These are phyloP conservation scores for Apotomis betuletana DNA, from an alignment of 2,888 invertebrate genomes.

Conservation along the genomic window DNA sequence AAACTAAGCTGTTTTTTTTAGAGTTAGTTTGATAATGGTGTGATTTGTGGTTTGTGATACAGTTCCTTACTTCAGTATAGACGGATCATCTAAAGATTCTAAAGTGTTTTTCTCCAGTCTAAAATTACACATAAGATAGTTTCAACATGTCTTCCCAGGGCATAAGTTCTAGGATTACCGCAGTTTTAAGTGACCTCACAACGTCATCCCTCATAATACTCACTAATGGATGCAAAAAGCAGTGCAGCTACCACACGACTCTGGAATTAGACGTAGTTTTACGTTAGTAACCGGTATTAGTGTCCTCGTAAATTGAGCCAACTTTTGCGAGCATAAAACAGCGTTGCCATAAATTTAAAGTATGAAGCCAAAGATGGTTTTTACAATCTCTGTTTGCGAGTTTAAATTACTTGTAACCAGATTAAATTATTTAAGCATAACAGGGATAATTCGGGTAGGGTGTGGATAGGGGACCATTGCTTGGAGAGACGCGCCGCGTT, in stretches of 20 bases:
- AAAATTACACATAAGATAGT: neutral
- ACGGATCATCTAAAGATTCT: too few species aligned
- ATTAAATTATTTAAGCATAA: neutral
- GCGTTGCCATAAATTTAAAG: constrained; percentile 31
- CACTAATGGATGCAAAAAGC: constrained; percentile 41
- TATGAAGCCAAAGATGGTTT: constrained; percentile 33
- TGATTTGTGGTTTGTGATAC: too few species aligned
- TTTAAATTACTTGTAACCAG: constrained; percentile 10
- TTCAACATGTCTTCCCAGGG: constrained; percentile 16
- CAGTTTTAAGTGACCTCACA: constrained; percentile 10
- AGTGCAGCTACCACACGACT: constrained; percentile 22
- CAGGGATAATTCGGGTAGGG: neutral
- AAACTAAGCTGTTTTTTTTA: too few species aligned
- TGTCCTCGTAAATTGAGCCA: constrained; percentile 39
- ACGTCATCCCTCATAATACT: constrained; percentile 33
- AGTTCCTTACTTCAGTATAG: too few species aligned
- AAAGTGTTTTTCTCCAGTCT: neutral
- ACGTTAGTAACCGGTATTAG: constrained; percentile 32
- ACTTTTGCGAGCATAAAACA: constrained; percentile 32
- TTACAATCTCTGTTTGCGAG: constrained; percentile 25
- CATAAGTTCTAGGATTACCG: neutral
- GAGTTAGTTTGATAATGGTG: too few species aligned
- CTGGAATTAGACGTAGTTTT: constrained; percentile 37
- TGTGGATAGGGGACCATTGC: neutral
- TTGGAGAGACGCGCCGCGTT: neutral